phyloP scores from a whole-genome alignment of 1,140 invertebrate species.

The Arion vulgaris region DNA sequence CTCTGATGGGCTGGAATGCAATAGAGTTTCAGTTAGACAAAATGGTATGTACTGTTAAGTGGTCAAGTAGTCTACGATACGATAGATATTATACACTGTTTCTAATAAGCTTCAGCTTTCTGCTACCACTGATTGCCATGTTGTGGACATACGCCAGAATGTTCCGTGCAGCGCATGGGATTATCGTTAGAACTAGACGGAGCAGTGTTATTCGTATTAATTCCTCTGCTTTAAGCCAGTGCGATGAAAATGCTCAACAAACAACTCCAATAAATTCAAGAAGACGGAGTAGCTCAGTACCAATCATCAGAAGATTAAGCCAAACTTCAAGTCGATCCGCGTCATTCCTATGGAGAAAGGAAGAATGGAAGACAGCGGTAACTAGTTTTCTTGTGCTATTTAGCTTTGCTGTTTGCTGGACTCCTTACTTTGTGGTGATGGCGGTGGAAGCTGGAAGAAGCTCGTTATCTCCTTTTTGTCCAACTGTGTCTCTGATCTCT shows the following conservation, averaged over 20 bases:
- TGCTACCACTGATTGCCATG: slow-evolving; percentile 80
- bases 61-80: slow-evolving; percentile 47
- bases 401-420: slow-evolving; percentile 76
- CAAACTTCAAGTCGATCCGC: slow-evolving; percentile 61
- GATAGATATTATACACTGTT: slow-evolving; percentile 64
- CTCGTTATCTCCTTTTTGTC: slow-evolving; percentile 48
- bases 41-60: slow-evolving; percentile 65
- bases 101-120: slow-evolving; percentile 72
- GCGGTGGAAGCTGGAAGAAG: slow-evolving; percentile 56
- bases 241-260: slow-evolving; percentile 38
- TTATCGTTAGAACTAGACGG: slow-evolving; percentile 80
- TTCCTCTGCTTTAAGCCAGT: neutral
- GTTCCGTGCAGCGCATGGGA: slow-evolving; percentile 81
- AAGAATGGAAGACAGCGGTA: slow-evolving; percentile 76
- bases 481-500: slow-evolving; percentile 56
- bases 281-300: slow-evolving; percentile 65
- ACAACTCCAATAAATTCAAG: slow-evolving; percentile 49
- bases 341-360: slow-evolving; percentile 69
- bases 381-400: slow-evolving; percentile 76
- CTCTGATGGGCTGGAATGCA: slow-evolving; percentile 66
- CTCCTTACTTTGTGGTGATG: slow-evolving; percentile 75
- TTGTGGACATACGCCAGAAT: slow-evolving; percentile 82
- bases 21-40: slow-evolving; percentile 66
- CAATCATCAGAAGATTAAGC: slow-evolving; percentile 54
- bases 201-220: slow-evolving; percentile 75